A percentile compares a stretch with the other conserved stretches of the same genome.
Conservation (phyloP, 2,113 vertebrate species). For the Perognathus longimembris region DNA sequence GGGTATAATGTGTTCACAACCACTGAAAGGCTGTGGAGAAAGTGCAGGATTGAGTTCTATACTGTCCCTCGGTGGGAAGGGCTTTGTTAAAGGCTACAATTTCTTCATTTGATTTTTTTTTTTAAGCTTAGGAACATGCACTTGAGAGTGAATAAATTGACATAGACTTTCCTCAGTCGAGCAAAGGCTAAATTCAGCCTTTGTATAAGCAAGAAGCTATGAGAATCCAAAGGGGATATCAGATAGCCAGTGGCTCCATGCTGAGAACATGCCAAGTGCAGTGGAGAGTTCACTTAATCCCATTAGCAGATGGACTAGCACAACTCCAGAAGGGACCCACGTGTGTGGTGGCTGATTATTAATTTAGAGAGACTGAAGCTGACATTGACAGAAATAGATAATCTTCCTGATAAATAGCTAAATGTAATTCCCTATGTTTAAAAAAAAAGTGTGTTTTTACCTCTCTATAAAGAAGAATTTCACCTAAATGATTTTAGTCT, state of each 20-base stretch:
- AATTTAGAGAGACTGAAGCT: neutral
- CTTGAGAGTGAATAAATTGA: neutral
- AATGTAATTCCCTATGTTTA: neutral
- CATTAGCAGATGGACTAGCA: accelerated
- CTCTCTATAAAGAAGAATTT: neutral
- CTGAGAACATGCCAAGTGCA: neutral
- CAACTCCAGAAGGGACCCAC: accelerated
- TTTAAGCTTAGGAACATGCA: neutral
- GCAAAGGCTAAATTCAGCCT: neutral
- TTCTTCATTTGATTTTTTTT: neutral
- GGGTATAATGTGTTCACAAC: neutral
- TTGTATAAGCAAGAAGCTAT: neutral
- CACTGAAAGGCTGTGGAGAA: neutral
- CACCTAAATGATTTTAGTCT: neutral
- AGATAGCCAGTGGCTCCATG: neutral
- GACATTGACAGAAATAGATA: neutral
- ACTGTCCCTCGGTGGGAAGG: neutral
- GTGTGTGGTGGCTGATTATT: accelerated
- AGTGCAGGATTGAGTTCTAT: accelerated
- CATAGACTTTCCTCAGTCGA: neutral
- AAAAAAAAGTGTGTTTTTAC: neutral
- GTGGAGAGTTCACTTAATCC: neutral
- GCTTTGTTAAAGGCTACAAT: neutral
- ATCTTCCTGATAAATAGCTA: neutral
- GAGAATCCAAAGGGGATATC: neutral